Base-by-base conservation (phyloP, 2,888 invertebrate species). In the Dastarcus helophoroides region DNA sequence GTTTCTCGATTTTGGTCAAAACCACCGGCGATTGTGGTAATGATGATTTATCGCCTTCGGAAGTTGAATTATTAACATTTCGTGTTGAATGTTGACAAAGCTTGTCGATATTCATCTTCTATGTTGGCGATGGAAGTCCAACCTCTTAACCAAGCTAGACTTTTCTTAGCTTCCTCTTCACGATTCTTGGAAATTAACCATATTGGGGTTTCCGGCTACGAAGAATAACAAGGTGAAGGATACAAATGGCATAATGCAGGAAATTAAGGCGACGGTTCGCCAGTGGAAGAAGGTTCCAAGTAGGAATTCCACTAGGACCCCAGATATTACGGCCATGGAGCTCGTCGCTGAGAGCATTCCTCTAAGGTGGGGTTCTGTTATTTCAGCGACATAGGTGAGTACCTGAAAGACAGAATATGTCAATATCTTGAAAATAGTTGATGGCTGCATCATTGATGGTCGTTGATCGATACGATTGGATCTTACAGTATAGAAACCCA, bases 371-470 rank as follows among this genome's bases (percentile, higher is more conserved):
- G 85, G 84, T 53, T 84, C 78, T 1, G 83, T 81, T 28, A 86
- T 75, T 63, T 86, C 85, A 3, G 85, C 83, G 8, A 85, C 83
- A 54, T 85, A 86, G 0, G 84, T 84, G 44, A 85, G 59, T 15
- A 83, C 78, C 79, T 79, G 48, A 14, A 53, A 51, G 37, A 36
- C 38, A 41, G 19, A 30, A 21, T 33, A 21, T n/a, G n/a, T n/a
- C n/a, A n/a, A n/a, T n/a, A n/a, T n/a, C n/a, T n/a, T n/a, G n/a
- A 26, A n/a, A n/a, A n/a, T n/a, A n/a, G n/a, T n/a, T n/a, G n/a
- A n/a, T n/a, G n/a, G n/a, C n/a, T n/a, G n/a, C n/a, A n/a, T n/a
- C n/a, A n/a, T n/a, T 23, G 21, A 26, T 26, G 22, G 22, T 22
- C 11, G 22, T 22, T 22, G 22, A 22, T 22, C 4, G 9, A 22